These are phyloP conservation scores for Tromatobia lineatoria DNA, from an alignment of 2,888 invertebrate species.

Conservation along the genomic window DNA sequence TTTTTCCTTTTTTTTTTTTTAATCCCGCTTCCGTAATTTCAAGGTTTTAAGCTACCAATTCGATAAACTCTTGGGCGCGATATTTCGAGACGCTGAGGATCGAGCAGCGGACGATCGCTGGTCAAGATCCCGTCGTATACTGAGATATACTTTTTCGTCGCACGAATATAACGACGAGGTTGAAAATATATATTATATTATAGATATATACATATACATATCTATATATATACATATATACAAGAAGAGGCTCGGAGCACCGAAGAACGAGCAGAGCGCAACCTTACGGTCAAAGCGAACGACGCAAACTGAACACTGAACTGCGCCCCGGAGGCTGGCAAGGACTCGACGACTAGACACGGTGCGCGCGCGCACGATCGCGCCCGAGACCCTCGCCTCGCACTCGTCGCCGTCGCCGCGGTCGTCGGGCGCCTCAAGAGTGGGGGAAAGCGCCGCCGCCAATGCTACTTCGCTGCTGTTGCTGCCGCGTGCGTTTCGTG, in stretches of 20 bases:
- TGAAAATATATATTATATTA: too few species aligned
- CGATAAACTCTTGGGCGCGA: background rate
- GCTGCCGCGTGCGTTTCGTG: conserved; percentile 13
- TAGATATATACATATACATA: too few species aligned
- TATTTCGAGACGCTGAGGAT: background rate
- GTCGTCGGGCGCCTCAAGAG: conserved; percentile 32
- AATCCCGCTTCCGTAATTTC: background rate
- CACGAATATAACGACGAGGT: conserved; percentile 27
- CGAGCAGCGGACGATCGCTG: background rate
- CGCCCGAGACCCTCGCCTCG: conserved; percentile 54
- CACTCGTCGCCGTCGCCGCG: conserved; percentile 52
- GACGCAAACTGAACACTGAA: conserved; percentile 82
- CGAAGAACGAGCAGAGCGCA: conserved; percentile 48
- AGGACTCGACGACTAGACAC: conserved; percentile 69
- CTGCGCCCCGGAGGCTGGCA: conserved; percentile 74
- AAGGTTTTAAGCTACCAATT: background rate
- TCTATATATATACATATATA: too few species aligned
- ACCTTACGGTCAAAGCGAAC: conserved; percentile 76
- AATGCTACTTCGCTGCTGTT: conserved; percentile 22
- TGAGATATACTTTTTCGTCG: conserved; percentile 19
- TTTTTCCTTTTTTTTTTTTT: background rate
- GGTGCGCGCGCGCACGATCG: conserved; percentile 67
- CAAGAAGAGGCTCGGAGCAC: background rate
- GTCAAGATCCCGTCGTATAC: conserved; percentile 11
- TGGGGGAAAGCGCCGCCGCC: conserved; percentile 25